Conservation (phyloP, 2,797 vertebrate genomes). For the Myotis findleyi region DNA sequence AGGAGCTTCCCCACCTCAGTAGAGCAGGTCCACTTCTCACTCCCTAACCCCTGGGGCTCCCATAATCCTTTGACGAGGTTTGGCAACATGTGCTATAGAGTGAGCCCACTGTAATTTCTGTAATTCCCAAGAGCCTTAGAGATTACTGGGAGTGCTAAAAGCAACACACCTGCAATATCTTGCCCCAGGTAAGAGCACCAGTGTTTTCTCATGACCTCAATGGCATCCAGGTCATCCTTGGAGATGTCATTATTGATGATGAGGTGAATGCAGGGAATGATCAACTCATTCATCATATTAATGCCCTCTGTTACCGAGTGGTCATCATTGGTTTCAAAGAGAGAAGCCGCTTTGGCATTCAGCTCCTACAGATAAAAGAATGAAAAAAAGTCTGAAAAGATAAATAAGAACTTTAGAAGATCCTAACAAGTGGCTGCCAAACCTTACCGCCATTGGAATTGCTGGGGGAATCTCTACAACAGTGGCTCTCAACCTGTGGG, state of each 20-base stretch:
- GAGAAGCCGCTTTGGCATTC: slow-evolving; percentile 91
- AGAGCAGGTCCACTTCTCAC: background rate
- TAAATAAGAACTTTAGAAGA: background rate
- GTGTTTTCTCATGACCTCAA: slow-evolving; percentile 93
- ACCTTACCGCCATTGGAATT: background rate
- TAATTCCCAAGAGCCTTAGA: background rate
- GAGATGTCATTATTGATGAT: slow-evolving; percentile 91
- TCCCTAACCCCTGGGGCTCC: background rate
- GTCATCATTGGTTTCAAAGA: slow-evolving; percentile 93
- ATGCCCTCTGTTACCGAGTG: slow-evolving; percentile 91
- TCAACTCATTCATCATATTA: slow-evolving; percentile 93
- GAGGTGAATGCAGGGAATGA: slow-evolving; percentile 98
- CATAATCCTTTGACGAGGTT: background rate
- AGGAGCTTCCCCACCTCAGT: background rate
- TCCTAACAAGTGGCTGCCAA: background rate
- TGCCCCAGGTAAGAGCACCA: slow-evolving; percentile 97
- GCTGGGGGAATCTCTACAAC: background rate
- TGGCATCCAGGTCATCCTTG: slow-evolving; percentile 93
- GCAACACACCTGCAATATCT: slow-evolving; percentile 92
- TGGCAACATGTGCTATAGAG: background rate
- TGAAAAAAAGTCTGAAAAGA: background rate
- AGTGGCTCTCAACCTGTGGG: too few relatives aligned
- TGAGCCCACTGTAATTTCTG: background rate
- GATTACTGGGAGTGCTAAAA: background rate
- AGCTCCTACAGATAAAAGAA: slow-evolving; percentile 88